phyloP scores from a whole-genome alignment of 2,797 vertebrate genomes.

The Clarias fuscus region DNA sequence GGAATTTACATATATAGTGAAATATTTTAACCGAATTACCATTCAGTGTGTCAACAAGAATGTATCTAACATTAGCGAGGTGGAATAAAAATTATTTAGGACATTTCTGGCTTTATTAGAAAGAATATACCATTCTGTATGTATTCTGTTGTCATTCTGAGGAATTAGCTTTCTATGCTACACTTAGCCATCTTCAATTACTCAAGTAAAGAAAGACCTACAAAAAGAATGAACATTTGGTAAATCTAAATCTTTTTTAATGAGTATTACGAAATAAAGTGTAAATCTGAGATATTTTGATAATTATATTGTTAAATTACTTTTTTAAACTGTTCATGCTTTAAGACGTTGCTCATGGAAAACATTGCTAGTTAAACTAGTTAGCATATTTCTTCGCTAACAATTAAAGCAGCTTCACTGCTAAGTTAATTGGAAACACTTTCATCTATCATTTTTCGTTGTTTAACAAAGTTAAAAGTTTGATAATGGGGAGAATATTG shows the following conservation, averaged over 20 bases:
- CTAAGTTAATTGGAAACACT: not conserved
- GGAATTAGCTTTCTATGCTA: not conserved
- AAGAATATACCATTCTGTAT: not conserved
- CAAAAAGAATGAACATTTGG: too few species aligned
- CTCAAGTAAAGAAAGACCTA: too few species aligned
- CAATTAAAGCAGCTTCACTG: not conserved
- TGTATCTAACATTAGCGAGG: too few species aligned
- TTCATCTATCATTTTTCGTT: not conserved
- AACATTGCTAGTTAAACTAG: not conserved
- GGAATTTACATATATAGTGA: too few species aligned
- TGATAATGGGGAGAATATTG: too few species aligned
- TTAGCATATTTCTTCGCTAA: too few species aligned
- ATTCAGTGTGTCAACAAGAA: not conserved
- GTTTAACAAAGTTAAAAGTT: not conserved
- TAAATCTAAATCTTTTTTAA: not conserved
- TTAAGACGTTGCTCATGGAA: not conserved
- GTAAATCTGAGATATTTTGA: not conserved
- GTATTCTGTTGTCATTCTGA: not conserved
- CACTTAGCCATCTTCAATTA: not conserved
- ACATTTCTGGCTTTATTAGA: not conserved
- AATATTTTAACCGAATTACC: too few species aligned
- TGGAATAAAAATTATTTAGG: not conserved
- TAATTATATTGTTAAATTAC: not conserved
- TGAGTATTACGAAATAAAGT: not conserved
- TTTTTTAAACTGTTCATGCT: not conserved